Percentiles rank a stretch among this genome's conserved stretches.
These are phyloP conservation scores for Diplazon laetatorius DNA, from an alignment of 2,888 invertebrate genomes.

Conservation along the genomic window DNA sequence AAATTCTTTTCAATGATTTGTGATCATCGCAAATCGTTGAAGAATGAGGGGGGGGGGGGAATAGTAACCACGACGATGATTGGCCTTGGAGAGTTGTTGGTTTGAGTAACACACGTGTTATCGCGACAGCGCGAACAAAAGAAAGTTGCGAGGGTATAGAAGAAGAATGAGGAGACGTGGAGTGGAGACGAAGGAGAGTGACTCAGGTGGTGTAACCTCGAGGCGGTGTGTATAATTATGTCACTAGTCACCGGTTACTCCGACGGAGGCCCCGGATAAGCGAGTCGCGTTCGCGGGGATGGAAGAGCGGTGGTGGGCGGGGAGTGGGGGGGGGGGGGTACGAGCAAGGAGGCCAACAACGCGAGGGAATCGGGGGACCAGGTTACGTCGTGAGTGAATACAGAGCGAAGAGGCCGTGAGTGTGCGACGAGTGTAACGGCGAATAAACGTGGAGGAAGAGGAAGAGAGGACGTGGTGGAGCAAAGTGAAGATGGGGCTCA, in stretches of 20 bases:
- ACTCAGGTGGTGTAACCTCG: slow-evolving; percentile 77
- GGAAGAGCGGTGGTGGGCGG: slow-evolving; percentile 42
- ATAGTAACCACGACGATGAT: not conserved
- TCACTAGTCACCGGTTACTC: slow-evolving; percentile 75
- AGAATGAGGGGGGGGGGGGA: not conserved
- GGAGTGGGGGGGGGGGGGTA: slow-evolving; percentile 11
- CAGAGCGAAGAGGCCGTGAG: slow-evolving; percentile 8
- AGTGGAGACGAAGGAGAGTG: slow-evolving; percentile 68
- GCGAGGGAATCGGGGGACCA: slow-evolving; percentile 67
- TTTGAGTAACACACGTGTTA: slow-evolving; percentile 7
- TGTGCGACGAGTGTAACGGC: slow-evolving; percentile 47
- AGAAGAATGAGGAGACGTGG: slow-evolving; percentile 23
- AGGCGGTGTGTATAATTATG: slow-evolving; percentile 78
- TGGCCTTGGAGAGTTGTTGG: not conserved
- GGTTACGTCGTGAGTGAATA: slow-evolving; percentile 58
- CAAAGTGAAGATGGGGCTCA: slow-evolving; percentile 54
- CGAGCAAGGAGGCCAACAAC: slow-evolving; percentile 20
- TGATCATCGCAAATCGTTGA: too few species aligned
- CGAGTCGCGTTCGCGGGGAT: slow-evolving; percentile 31
- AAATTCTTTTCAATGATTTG: not conserved
- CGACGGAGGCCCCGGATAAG: slow-evolving; percentile 28
- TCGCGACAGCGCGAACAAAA: slow-evolving; percentile 71
- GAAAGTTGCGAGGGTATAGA: slow-evolving; percentile 69
- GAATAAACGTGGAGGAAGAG: slow-evolving; percentile 40
- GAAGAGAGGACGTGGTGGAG: slow-evolving; percentile 64